Conservation (phyloP, 2,888 invertebrate genomes). For the Iselma pallidipennis region DNA sequence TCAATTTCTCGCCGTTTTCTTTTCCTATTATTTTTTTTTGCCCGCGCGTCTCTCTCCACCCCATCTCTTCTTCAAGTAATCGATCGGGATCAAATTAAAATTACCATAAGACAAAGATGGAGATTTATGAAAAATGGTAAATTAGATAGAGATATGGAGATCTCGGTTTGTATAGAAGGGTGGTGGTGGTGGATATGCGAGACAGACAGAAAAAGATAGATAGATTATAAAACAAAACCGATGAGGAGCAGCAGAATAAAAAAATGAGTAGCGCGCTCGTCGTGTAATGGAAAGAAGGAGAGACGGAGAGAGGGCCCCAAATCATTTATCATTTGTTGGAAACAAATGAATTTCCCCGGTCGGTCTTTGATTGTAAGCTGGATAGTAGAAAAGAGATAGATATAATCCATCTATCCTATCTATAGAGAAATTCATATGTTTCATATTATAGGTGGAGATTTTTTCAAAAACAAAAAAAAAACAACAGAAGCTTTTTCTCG, state of each 20-base stretch:
- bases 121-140: background rate
- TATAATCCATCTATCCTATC: conserved; percentile 11
- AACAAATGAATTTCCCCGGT: conserved; percentile 54
- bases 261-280: too few relatives aligned
- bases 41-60: too few relatives aligned
- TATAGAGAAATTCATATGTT: background rate
- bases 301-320: conserved; percentile 16
- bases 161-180: background rate
- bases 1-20: too few relatives aligned
- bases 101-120: background rate
- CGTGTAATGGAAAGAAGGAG: conserved; percentile 46
- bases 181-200: too few relatives aligned
- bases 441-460: background rate
- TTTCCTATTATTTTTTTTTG: too few relatives aligned
- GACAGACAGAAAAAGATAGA: conserved; percentile 13
- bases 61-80: too few relatives aligned
- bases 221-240: conserved; percentile 38
- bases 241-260: conserved; percentile 35
- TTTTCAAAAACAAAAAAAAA: conserved; percentile 12
- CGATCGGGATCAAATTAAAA: background rate
- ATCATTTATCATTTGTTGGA: conserved; percentile 54
- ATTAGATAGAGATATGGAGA: background rate
- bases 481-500: conserved; percentile 19
- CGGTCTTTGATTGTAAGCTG: conserved; percentile 49
- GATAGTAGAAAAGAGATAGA: conserved; percentile 44